A percentile compares a stretch with the other conserved stretches of the same genome.
Evolutionary conservation across 2,113 vertebrate species (phyloP).

Genomic region (Bettongia penicillata): DNA sequence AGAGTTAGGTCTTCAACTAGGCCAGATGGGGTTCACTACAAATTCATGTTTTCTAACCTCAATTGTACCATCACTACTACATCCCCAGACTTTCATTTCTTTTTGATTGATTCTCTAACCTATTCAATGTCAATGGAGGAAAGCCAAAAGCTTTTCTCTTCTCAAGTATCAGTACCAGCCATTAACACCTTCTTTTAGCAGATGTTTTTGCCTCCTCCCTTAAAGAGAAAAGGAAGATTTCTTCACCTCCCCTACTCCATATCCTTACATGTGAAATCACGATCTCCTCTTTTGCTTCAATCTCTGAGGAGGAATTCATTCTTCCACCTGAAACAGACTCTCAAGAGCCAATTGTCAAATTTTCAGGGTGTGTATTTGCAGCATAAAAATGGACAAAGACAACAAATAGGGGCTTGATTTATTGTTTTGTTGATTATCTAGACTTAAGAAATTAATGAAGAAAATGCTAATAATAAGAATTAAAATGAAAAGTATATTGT

Average conservation of each 20-base stretch:
- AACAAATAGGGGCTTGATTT: background rate
- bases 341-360: background rate
- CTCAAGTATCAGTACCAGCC: background rate
- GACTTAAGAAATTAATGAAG: background rate
- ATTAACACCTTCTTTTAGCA: background rate
- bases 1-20: background rate
- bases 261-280: background rate
- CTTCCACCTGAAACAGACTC: background rate
- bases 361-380: background rate
- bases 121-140: background rate
- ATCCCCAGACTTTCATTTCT: background rate
- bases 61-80: background rate
- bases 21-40: background rate
- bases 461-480: background rate
- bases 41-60: background rate
- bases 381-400: background rate
- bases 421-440: background rate
- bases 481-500: background rate
- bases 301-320: too few species aligned
- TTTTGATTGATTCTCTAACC: background rate
- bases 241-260: background rate
- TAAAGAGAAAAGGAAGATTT: background rate
- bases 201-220: background rate
- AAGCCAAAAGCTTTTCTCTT: background rate
- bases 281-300: background rate